These are phyloP conservation scores for Bombyx mandarina DNA, from an alignment of 1,140 invertebrate species.

Conservation along the genomic window DNA sequence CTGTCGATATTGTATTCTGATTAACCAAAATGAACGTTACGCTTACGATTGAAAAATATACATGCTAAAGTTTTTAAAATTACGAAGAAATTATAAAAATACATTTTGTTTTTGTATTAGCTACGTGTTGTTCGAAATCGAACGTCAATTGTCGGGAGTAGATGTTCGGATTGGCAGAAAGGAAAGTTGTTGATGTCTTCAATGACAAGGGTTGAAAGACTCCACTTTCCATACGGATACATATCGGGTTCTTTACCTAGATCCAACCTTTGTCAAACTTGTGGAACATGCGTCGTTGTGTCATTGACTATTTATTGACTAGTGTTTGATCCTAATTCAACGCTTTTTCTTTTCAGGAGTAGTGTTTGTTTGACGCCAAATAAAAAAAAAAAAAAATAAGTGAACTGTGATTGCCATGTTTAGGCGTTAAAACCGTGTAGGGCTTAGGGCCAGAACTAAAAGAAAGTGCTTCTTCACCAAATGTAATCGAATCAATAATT, in stretches of 20 bases:
- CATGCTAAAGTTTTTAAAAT: too few species aligned
- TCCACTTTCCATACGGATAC: neutral
- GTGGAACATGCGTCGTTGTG: too few species aligned
- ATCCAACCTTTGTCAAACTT: too few species aligned
- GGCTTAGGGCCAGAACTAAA: slow-evolving; percentile 22
- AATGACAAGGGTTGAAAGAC: slow-evolving; percentile 14
- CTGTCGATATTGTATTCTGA: slow-evolving; percentile 6
- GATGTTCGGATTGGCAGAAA: slow-evolving; percentile 6
- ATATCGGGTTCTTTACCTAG: too few species aligned
- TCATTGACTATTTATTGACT: too few species aligned
- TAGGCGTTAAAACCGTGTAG: slow-evolving; percentile 52
- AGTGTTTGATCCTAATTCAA: too few species aligned
- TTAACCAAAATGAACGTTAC: neutral
- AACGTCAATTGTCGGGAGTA: slow-evolving; percentile 8
- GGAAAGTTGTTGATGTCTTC: slow-evolving; percentile 7
- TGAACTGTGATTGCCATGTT: slow-evolving; percentile 52
- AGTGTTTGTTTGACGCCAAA: slow-evolving; percentile 1
- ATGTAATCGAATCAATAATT: slow-evolving; percentile 43
- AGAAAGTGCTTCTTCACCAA: slow-evolving; percentile 51
- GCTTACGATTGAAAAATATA: too few species aligned
- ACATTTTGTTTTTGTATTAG: too few species aligned
- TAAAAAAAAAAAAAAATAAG: slow-evolving; percentile 16
- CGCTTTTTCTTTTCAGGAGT: neutral
- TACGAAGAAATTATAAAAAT: too few species aligned
- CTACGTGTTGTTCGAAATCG: neutral